Evolutionary conservation across 2,113 vertebrate species (phyloP), one percentile per base, ranked within the genome.

Genomic region (Prinia subflava): DNA sequence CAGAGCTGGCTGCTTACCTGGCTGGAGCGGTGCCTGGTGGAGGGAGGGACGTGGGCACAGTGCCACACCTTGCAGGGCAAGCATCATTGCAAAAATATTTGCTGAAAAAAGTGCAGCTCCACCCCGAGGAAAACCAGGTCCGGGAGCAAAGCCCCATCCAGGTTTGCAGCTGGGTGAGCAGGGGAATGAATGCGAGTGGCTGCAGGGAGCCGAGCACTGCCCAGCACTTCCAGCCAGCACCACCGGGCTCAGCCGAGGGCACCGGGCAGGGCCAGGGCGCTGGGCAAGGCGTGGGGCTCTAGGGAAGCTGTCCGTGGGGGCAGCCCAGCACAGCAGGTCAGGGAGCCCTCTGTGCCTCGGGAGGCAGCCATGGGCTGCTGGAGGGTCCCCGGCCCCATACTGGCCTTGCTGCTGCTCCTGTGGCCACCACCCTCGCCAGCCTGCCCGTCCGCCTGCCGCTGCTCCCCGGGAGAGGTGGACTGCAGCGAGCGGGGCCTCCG

Each of bases 401-500:
- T 94, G 56, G 17, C 37, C 46, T 3, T 85, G 52, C 70, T 96
- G 78, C 92, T 97, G 7, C 78, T 97, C 13, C 78, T 95, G 83
- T 4, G 5, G 20, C 86, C 70, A 0, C n/a, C 4, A 13, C 23
- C 18, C 10, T 22, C 18, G 2, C 39, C 33, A 0, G 74, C 52
- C 71, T 98, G 98, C 68, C 97, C 98, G 0, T 42, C 88, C 7
- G 53, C 71, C 33, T 98, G 98, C 83, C 83, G 14, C 55, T 98
- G 98, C 91, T 57, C 64, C 11, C 16, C 15, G 0, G 91, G 74
- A 15, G 67, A 89, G 22, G 96, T 17, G 47, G 97, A 98, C 91
- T 98, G 98, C 95, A 83, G 93, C 0, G 64, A 90, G 19, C 97
- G 56, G 4, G 93, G 57, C 31, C 94, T 98, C 33, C 64, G 52